Base-by-base conservation (phyloP, 2,888 invertebrate species). In the Scaptomyza cyrtandrae region DNA sequence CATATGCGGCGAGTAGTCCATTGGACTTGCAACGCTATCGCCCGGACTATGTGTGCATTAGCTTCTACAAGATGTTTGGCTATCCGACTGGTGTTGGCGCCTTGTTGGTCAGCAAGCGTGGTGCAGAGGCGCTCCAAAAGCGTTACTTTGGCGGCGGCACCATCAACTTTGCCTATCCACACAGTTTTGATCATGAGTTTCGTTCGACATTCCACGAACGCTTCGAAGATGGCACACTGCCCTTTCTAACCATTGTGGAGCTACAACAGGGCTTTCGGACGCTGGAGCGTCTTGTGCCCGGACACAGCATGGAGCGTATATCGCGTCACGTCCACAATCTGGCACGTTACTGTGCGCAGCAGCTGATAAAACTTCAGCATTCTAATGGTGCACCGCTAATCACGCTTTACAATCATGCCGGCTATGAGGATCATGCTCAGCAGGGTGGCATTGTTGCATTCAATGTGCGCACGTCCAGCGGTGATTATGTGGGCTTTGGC, bases 81-180 rank as follows among this genome's bases (percentile, higher is more conserved):
- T 98, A 96, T 91, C 99, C 99, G 1, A 98, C 98, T 54, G 99
- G 99, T 3, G 93, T 99, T 16, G 99, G 99, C 33, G 98, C 97
- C 11, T 91, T 98, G 19, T 90, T 99, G 59, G 95, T 98, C 0
- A 93, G 93, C 64, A 92, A 93, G 49, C 93, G 94, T 50, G 92
- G 92, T 0, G 90, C 90, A 10, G 58, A 73, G 0, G 74, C 86
- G 0, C 54, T 92, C 2, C 76, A 70, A 0, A 95, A 96, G 89
- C 93, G 91, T 57, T 98, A 97, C 91, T 98, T 97, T 93, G 98
- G 98, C 19, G 99, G 99, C 41, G 99, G 99, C 9, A 98, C 98
- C 2, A 97, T 99, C 10, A 94, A 97, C 87, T 95, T 98, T 89
- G 95, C 96, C 11, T 93, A 98, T 79, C 95, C 96, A 64, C 93